These are phyloP conservation scores for Drosophila murphyi DNA, from an alignment of 1,140 invertebrate species.

Conservation along the genomic window DNA sequence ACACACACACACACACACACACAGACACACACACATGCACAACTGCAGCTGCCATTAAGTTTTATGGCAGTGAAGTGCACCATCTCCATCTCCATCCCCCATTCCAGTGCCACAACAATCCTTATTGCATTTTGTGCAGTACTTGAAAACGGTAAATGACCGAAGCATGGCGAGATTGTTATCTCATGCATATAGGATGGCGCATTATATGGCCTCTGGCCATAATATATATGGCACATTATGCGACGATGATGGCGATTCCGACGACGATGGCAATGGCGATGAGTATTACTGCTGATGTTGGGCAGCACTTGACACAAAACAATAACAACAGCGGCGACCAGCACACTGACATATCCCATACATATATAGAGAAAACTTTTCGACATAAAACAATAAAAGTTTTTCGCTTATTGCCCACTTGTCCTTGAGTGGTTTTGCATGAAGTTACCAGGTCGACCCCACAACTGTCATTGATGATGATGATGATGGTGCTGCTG, in stretches of 20 bases:
- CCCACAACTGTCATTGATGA: background rate
- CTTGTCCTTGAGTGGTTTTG: constrained; percentile 81
- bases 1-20: background rate
- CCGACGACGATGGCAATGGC: background rate
- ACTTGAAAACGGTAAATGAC: constrained; percentile 61
- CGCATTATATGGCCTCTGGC: constrained; percentile 65
- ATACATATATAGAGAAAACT: constrained; percentile 46
- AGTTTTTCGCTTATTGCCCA: constrained; percentile 81
- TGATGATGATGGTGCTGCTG: constrained; percentile 7
- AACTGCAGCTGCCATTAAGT: constrained; percentile 28
- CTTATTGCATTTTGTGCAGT: constrained; percentile 60
- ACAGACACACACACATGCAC: background rate
- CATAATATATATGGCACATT: constrained; percentile 73
- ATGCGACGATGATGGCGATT: constrained; percentile 40
- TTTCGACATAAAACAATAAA: constrained; percentile 79
- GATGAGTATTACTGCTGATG: constrained; percentile 1
- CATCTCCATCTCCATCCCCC: background rate
- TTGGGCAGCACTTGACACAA: constrained; percentile 47
- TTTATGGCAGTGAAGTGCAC: background rate
- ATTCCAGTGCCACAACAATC: constrained; percentile 4
- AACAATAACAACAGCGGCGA: constrained; percentile 26
- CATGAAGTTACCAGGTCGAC: constrained; percentile 55
- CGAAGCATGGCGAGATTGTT: constrained; percentile 10
- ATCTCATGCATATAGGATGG: constrained; percentile 71
- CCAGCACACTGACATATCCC: constrained; percentile 21